Evolutionary conservation across 1,140 invertebrate genomes (phyloP).

Genomic region (Drosophila virilis): DNA sequence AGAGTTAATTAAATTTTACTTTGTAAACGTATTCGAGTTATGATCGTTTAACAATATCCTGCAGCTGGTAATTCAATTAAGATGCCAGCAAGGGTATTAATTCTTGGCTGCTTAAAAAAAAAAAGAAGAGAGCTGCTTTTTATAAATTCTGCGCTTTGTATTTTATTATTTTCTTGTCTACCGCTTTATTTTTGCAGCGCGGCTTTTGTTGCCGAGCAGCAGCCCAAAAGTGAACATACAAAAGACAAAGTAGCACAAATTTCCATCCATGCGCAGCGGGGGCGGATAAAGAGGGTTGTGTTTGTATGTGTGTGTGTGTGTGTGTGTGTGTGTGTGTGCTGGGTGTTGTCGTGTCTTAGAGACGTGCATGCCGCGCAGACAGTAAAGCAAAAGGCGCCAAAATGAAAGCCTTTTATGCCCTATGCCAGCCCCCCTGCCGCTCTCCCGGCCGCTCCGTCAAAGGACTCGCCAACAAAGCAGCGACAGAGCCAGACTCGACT

Average conservation of each 20-base stretch:
- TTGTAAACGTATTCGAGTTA: no score
- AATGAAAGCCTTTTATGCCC: conserved; percentile 63
- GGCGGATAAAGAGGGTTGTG: background rate
- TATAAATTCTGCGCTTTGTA: background rate
- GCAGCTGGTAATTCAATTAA: conserved; percentile 9
- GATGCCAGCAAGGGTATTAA: conserved; percentile 9
- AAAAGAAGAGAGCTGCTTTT: background rate
- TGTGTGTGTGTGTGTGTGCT: background rate
- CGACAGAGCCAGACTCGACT: conserved; percentile 2
- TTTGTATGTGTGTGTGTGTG: background rate
- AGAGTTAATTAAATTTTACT: no score
- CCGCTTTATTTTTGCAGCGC: conserved; percentile 23
- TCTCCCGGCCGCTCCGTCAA: background rate
- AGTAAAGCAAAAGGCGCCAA: conserved; percentile 71
- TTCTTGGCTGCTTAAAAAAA: background rate
- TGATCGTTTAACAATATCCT: no score
- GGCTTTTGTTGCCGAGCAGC: conserved; percentile 55
- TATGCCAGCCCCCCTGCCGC: background rate
- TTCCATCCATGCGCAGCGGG: conserved; percentile 48
- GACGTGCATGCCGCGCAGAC: conserved; percentile 69
- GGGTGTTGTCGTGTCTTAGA: conserved; percentile 48
- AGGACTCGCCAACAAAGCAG: background rate
- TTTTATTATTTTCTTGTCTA: conserved; percentile 19
- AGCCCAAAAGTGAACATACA: conserved; percentile 66
- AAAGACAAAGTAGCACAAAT: conserved; percentile 82